Evolutionary conservation across 2,113 vertebrate species (phyloP).

Genomic region (Sander lucioperca): DNA sequence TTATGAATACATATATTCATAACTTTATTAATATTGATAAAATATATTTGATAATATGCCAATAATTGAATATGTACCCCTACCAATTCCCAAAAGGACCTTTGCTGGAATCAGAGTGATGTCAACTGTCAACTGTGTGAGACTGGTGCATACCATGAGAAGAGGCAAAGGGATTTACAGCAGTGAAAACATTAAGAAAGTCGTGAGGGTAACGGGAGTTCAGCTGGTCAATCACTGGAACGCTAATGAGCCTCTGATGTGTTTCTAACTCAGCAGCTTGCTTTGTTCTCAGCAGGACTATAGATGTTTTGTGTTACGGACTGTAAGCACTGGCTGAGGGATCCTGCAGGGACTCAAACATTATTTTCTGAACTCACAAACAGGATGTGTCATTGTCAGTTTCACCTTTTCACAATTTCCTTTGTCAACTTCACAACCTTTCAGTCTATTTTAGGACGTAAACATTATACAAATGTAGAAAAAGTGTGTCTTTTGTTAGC

Average conservation of each 20-base stretch:
- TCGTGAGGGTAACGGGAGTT: constrained; percentile 60
- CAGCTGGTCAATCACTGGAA: constrained; percentile 63
- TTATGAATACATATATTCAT: no score
- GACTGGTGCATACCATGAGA: background rate
- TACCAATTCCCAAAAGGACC: background rate
- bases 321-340: constrained; percentile 15
- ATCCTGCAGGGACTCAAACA: constrained; percentile 15
- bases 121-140: constrained; percentile 12
- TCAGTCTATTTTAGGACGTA: background rate
- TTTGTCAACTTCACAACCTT: background rate
- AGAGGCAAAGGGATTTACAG: background rate
- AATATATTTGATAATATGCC: no score
- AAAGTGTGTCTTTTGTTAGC: background rate
- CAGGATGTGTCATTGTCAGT: background rate
- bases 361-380: constrained; percentile 3
- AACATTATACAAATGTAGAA: no score
- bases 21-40: no score
- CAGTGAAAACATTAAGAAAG: constrained; percentile 10
- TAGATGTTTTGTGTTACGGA: constrained; percentile 39
- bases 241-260: constrained; percentile 62
- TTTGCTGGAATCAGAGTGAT: constrained; percentile 23
- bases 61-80: no score
- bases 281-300: constrained; percentile 65
- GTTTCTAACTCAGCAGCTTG: constrained; percentile 43
- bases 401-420: background rate